phyloP scores from a whole-genome alignment of 2,888 invertebrate species.

The Torymus auratus region DNA sequence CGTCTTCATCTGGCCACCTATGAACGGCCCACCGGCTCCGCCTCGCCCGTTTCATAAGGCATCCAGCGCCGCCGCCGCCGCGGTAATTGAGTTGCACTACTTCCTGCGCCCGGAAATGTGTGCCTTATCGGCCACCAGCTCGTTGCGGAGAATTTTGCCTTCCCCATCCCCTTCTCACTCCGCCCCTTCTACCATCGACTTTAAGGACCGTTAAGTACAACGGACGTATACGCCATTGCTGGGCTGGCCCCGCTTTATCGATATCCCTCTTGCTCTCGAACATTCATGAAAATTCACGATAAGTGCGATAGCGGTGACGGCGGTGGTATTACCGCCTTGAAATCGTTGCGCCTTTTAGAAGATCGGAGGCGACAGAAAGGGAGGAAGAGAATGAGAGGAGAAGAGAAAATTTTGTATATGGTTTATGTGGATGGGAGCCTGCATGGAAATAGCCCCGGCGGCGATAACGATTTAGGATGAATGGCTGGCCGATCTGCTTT shows the following conservation, averaged over 20 bases:
- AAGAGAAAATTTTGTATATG: no score
- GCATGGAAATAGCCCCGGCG: conserved; percentile 24
- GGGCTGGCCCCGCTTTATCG: conserved; percentile 21
- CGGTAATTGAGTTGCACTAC: conserved; percentile 11
- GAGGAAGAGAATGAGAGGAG: no score
- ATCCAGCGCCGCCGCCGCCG: conserved; percentile 16
- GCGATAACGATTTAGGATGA: conserved; percentile 24
- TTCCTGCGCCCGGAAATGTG: conserved; percentile 35
- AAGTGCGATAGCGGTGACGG: neutral
- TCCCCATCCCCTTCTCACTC: no score
- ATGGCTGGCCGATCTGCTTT: neutral
- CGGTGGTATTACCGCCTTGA: no score
- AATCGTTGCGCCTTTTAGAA: neutral
- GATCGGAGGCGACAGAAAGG: no score
- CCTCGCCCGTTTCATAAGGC: conserved; percentile 59
- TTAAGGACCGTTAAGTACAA: conserved; percentile 43
- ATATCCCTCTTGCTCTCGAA: conserved; percentile 23
- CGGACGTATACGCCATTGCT: conserved; percentile 11
- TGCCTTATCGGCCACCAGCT: conserved; percentile 35
- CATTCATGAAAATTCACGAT: conserved; percentile 52
- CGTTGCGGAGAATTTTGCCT: conserved; percentile 38
- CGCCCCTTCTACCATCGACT: conserved; percentile 30
- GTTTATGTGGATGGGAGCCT: conserved; percentile 1
- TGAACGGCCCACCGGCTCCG: conserved; percentile 21
- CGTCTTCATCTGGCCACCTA: conserved; percentile 61